These are phyloP conservation scores for Amphimallon solstitiale DNA, from an alignment of 2,888 invertebrate species.

Conservation along the genomic window DNA sequence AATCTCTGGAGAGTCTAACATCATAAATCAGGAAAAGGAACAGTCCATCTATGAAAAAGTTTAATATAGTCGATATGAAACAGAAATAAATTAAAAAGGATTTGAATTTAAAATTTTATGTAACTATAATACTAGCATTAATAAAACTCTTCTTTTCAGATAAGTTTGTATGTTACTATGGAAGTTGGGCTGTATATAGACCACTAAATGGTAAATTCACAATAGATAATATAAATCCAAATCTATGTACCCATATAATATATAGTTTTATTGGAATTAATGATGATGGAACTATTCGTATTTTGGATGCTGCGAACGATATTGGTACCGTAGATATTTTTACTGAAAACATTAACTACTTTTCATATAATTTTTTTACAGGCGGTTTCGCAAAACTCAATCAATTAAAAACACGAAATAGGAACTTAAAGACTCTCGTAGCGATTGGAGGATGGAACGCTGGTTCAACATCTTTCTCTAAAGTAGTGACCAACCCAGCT, in stretches of 20 bases:
- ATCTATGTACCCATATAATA: conserved; percentile 79
- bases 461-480: conserved; percentile 55
- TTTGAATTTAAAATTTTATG: no score
- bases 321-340: conserved; percentile 60
- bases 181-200: conserved; percentile 80
- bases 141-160: conserved; percentile 61
- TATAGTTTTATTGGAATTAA: conserved; percentile 78
- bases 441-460: conserved; percentile 78
- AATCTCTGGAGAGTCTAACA: no score
- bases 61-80: no score
- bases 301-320: conserved; percentile 73
- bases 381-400: conserved; percentile 4
- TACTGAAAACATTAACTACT: not conserved
- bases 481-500: conserved; percentile 63
- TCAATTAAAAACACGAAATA: conserved; percentile 56
- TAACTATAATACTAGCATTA: no score
- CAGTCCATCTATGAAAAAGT: no score
- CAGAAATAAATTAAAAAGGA: no score
- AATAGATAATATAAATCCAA: conserved; percentile 73
- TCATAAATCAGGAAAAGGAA: no score
- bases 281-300: conserved; percentile 64
- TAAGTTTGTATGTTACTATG: conserved; percentile 78
- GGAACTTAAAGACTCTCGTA: conserved; percentile 67
- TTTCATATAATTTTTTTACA: not conserved
- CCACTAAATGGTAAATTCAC: conserved; percentile 72